Evolutionary conservation across 2,797 vertebrate genomes (phyloP).

Genomic region (Hypotaenidia okinawae): DNA sequence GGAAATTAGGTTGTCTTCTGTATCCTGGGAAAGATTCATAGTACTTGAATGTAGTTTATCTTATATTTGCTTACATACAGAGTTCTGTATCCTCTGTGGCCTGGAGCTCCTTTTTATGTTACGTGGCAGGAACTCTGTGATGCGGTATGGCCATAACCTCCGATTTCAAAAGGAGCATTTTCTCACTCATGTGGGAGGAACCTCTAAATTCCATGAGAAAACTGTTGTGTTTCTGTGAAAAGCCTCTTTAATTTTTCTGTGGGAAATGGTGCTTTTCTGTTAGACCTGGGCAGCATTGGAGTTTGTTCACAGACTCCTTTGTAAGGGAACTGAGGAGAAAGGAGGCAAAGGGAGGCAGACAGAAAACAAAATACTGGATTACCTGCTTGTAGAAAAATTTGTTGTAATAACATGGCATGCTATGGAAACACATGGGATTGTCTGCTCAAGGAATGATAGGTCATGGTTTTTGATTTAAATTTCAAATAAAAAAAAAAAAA

Average conservation of each 20-base stretch:
- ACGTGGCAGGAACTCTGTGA: not conserved
- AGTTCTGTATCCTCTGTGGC: not conserved
- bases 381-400: not conserved
- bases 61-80: fast-evolving
- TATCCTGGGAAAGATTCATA: not conserved
- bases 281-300: not conserved
- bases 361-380: not conserved
- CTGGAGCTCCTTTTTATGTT: not conserved
- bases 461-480: not conserved
- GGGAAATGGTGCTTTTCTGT: not conserved
- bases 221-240: not conserved
- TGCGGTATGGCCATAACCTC: not conserved
- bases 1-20: not conserved
- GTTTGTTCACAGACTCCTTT: not conserved
- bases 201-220: not conserved
- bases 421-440: not conserved
- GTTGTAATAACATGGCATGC: not conserved
- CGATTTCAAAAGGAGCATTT: not conserved
- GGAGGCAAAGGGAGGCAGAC: not conserved
- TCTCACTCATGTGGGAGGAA: not conserved
- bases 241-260: not conserved
- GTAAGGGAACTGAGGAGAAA: not conserved
- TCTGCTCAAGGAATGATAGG: not conserved
- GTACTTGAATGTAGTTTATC: not conserved
- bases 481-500: not conserved